Conservation (phyloP, 2,113 vertebrate species). For the Misgurnus mizolepis region DNA sequence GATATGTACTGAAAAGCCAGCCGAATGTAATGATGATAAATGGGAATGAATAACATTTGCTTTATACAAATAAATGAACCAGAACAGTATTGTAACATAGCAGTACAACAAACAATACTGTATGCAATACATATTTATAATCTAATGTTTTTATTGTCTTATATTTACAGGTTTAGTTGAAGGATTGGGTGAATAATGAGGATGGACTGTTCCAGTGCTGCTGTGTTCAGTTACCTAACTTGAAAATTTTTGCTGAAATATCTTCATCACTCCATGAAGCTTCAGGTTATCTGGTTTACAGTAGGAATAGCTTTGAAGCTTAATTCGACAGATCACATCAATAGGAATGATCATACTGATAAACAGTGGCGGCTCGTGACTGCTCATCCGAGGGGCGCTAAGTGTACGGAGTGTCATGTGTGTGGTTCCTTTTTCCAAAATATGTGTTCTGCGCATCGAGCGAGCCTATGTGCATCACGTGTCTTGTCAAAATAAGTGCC, state of each 20-base stretch:
- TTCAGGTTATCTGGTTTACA: neutral
- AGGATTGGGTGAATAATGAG: neutral
- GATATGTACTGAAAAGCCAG: too few relatives aligned
- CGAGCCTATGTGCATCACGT: too few relatives aligned
- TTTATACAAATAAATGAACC: neutral
- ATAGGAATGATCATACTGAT: neutral
- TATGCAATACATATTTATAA: neutral
- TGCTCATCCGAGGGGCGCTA: too few relatives aligned
- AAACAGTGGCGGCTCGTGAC: too few relatives aligned
- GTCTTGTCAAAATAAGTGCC: too few relatives aligned
- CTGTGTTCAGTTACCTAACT: conserved; percentile 3
- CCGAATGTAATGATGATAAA: too few relatives aligned
- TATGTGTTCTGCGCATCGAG: too few relatives aligned
- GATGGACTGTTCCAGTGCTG: neutral
- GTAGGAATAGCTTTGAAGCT: neutral
- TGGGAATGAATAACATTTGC: too few relatives aligned
- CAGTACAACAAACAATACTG: too few relatives aligned
- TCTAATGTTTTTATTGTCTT: neutral
- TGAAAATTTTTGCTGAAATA: neutral
- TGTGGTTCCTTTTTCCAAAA: too few relatives aligned
- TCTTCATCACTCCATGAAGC: neutral
- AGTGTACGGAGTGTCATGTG: too few relatives aligned
- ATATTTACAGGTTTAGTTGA: conserved; percentile 18
- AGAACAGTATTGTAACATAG: neutral
- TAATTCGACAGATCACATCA: neutral